Conservation (phyloP, 2,113 vertebrate genomes). For the Pelvicachromis taeniatus region DNA sequence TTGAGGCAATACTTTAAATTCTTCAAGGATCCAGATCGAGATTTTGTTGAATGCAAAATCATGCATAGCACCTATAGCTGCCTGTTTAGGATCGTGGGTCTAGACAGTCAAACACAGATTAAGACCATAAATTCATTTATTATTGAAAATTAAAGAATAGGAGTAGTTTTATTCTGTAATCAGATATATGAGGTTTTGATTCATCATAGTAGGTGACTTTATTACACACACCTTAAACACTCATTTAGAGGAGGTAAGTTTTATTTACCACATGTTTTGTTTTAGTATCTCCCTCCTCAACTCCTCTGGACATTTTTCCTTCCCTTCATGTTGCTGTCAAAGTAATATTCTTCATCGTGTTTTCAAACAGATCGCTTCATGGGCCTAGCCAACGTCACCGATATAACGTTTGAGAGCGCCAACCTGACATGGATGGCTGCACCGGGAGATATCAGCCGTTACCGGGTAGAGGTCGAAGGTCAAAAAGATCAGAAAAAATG, state of each 20-base stretch:
- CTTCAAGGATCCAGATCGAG: not conserved
- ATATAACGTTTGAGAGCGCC: not conserved
- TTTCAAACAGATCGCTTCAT: constrained; percentile 35
- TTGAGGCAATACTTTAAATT: not conserved
- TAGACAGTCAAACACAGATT: not conserved
- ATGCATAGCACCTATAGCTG: not conserved
- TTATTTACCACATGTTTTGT: not conserved
- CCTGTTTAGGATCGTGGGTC: no score
- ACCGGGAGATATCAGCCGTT: constrained; percentile 5
- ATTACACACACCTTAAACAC: not conserved
- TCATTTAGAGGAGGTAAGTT: not conserved
- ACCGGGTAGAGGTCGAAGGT: constrained; percentile 10
- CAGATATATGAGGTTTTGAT: not conserved
- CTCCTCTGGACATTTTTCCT: not conserved
- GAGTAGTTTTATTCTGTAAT: not conserved
- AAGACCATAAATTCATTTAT: not conserved
- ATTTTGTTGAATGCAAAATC: not conserved
- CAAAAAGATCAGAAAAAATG: rapidly evolving
- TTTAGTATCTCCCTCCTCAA: not conserved
- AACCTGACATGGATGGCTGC: not conserved
- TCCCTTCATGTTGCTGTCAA: not conserved
- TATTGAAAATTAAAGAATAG: not conserved
- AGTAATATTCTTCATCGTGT: not conserved
- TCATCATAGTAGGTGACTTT: not conserved
- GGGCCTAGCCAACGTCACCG: not conserved